Conservation (phyloP, 2,888 invertebrate species). For the Dromius quadrimaculatus region DNA sequence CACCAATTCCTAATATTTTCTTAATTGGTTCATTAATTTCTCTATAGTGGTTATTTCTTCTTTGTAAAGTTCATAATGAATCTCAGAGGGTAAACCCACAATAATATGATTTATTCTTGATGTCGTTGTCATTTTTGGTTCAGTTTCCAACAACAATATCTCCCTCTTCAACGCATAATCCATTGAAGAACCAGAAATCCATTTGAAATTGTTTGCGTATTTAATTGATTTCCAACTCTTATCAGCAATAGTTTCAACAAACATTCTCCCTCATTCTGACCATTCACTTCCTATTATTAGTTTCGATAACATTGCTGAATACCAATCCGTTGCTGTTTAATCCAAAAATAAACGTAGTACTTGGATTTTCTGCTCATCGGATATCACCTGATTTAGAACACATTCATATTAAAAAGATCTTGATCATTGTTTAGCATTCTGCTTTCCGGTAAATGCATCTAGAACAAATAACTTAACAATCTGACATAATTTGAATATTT, state of each 20-base stretch:
- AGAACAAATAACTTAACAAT: not conserved
- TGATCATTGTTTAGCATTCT: not conserved
- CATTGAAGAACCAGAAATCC: not conserved
- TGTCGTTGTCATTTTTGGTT: not conserved
- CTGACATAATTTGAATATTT: not conserved
- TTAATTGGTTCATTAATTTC: conserved; percentile 13
- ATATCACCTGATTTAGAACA: not conserved
- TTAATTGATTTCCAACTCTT: conserved; percentile 36
- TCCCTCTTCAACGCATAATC: not conserved
- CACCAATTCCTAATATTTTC: too few species aligned
- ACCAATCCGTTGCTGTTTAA: not conserved
- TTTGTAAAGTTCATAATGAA: conserved; percentile 39
- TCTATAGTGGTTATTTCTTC: conserved; percentile 38
- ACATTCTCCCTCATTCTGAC: conserved; percentile 10
- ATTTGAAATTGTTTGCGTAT: not conserved
- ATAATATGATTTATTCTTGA: not conserved
- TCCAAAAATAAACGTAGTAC: not conserved
- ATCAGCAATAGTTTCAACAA: conserved; percentile 34
- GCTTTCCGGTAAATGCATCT: not conserved
- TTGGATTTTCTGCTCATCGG: conserved; percentile 2
- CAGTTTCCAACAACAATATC: not conserved
- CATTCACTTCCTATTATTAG: not conserved
- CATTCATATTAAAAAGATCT: not conserved
- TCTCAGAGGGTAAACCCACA: conserved; percentile 11
- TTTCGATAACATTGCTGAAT: not conserved